Evolutionary conservation across 2,797 vertebrate species (phyloP).

Genomic region (Rhinella marina): DNA sequence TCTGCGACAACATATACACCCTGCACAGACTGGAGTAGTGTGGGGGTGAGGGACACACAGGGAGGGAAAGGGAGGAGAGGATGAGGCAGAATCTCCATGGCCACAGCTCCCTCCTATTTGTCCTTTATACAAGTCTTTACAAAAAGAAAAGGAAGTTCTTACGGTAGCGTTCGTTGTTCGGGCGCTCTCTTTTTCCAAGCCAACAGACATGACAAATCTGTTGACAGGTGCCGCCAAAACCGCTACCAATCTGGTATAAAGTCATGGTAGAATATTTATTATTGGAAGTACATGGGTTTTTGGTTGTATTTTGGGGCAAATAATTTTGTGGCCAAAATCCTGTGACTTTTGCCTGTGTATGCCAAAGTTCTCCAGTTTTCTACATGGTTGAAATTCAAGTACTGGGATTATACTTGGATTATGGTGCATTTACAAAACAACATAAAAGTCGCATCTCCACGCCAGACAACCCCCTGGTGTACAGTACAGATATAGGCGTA

Average conservation of each 20-base stretch:
- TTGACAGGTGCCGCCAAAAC: not conserved
- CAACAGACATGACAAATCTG: not conserved
- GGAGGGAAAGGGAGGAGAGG: slow-evolving; percentile 40
- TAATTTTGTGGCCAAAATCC: no score
- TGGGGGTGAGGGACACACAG: not conserved
- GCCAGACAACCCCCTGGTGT: no score
- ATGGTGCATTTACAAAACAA: no score
- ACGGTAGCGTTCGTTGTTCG: not conserved
- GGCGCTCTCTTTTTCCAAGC: not conserved
- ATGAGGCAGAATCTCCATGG: not conserved
- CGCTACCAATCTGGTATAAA: not conserved
- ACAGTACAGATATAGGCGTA: no score
- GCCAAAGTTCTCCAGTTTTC: no score
- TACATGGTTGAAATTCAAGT: no score
- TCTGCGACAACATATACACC: slow-evolving; percentile 16
- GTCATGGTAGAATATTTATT: not conserved
- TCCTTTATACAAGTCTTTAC: not conserved
- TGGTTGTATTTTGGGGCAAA: no score
- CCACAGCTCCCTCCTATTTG: not conserved
- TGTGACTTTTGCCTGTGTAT: no score
- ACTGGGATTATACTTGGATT: no score
- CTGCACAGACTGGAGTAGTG: slow-evolving; percentile 31
- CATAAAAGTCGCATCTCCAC: no score
- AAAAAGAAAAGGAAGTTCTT: not conserved
- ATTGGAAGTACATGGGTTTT: no score